A percentile compares a stretch with the other conserved stretches of the same genome.
Conservation (phyloP, 2,888 invertebrate genomes). For the Seladonia tumulorum region DNA sequence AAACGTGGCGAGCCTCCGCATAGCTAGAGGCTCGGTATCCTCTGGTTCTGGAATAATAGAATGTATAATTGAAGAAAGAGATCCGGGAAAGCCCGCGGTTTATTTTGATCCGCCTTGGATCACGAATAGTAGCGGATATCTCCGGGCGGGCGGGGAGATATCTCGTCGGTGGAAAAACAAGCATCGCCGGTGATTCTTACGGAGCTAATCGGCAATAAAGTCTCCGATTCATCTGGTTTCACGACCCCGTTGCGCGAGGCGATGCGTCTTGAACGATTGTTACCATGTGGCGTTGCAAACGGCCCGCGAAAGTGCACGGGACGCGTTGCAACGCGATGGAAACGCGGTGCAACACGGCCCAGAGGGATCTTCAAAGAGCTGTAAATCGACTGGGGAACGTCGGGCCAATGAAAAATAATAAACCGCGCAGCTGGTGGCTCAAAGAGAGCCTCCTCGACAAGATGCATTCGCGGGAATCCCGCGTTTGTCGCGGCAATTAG, state of each 20-base stretch:
- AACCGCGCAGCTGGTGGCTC: conserved; percentile 50
- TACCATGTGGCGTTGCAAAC: conserved; percentile 23
- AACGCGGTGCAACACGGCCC: conserved; percentile 3
- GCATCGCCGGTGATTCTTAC: conserved; percentile 4
- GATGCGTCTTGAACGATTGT: conserved; percentile 9
- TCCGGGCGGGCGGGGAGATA: conserved; percentile 21
- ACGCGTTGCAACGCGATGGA: background rate
- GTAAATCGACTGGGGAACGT: conserved; percentile 53
- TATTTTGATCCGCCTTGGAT: conserved; percentile 59
- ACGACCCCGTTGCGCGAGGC: background rate
- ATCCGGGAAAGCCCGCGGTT: conserved; percentile 33
- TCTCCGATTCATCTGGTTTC: conserved; percentile 1
- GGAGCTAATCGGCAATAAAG: conserved; percentile 5
- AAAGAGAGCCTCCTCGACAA: conserved; percentile 23
- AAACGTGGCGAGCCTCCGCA: background rate
- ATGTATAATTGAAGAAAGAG: conserved; percentile 19
- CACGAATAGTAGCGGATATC: conserved; percentile 19
- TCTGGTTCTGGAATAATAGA: background rate
- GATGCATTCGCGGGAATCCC: background rate
- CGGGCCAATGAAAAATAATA: conserved; percentile 55
- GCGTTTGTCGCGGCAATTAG: conserved; percentile 31
- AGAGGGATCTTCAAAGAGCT: conserved; percentile 44
- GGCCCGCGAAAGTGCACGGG: conserved; percentile 6
- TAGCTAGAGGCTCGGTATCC: background rate
- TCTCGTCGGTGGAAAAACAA: conserved; percentile 46